phyloP scores from a whole-genome alignment of 2,113 vertebrate species.

The Cryptomyrus ogoouensis region DNA sequence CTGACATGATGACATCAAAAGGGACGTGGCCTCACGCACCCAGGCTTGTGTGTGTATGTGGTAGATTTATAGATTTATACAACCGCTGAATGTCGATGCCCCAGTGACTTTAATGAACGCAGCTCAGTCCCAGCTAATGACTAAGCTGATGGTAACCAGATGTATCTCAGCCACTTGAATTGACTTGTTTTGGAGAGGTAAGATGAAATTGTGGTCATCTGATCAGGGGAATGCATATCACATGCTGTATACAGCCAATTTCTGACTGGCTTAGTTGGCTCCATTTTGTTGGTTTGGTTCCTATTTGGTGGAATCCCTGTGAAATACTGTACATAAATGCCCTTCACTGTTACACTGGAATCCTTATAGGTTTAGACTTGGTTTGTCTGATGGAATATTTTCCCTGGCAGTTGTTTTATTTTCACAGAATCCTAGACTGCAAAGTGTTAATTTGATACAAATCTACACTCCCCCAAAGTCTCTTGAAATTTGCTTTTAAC shows the following conservation, averaged over 20 bases:
- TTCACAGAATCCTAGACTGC: conserved; percentile 27
- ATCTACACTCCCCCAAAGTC: neutral
- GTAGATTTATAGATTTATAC: neutral
- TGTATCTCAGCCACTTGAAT: neutral
- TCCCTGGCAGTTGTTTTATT: conserved; percentile 22
- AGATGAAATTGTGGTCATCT: neutral
- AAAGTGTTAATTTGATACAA: neutral
- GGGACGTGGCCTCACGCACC: neutral
- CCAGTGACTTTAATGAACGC: neutral
- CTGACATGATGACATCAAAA: neutral
- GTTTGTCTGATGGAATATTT: conserved; percentile 32
- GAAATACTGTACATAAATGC: neutral
- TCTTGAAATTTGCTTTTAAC: neutral
- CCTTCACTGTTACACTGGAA: neutral
- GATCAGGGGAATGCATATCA: neutral
- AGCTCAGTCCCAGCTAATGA: neutral
- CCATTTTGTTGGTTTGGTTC: neutral
- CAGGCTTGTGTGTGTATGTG: neutral
- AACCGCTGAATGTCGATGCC: no score
- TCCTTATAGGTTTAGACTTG: neutral
- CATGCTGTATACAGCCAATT: neutral
- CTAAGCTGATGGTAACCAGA: neutral
- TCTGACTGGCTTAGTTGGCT: neutral
- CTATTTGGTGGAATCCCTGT: neutral
- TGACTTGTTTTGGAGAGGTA: neutral